Conservation (phyloP, 2,113 vertebrate genomes). For the Arvicanthis niloticus region DNA sequence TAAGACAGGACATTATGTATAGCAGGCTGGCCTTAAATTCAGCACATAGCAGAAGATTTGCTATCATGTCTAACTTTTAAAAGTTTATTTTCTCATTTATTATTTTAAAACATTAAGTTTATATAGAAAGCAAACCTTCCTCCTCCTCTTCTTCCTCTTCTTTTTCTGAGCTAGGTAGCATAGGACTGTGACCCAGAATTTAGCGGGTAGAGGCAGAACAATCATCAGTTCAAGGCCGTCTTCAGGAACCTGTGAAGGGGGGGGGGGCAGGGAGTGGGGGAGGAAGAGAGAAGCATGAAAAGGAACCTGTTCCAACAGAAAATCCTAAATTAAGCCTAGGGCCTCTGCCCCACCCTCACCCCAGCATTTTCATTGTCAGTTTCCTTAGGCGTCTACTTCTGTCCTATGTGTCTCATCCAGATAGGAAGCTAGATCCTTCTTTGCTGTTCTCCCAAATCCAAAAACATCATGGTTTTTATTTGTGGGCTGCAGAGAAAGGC, state of each 20-base stretch:
- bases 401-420: no score
- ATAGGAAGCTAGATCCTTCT: neutral
- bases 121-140: neutral
- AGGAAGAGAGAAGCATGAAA: neutral
- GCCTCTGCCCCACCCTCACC: neutral
- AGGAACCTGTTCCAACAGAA: neutral
- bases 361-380: neutral
- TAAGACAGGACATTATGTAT: neutral
- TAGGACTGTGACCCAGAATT: neutral
- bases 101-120: neutral
- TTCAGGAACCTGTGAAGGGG: neutral
- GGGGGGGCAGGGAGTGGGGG: accelerated
- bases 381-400: neutral
- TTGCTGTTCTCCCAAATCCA: neutral
- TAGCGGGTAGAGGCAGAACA: neutral
- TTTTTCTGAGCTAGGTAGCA: neutral
- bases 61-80: neutral
- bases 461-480: neutral
- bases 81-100: neutral
- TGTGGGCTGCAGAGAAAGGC: neutral
- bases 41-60: neutral
- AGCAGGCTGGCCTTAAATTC: neutral
- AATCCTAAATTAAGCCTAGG: neutral
- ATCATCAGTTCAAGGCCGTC: neutral
- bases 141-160: neutral